Percentiles rank a stretch among this genome's conserved stretches.
Evolutionary conservation across 2,113 vertebrate species (phyloP).

Genomic region (Bambusicola thoracicus): DNA sequence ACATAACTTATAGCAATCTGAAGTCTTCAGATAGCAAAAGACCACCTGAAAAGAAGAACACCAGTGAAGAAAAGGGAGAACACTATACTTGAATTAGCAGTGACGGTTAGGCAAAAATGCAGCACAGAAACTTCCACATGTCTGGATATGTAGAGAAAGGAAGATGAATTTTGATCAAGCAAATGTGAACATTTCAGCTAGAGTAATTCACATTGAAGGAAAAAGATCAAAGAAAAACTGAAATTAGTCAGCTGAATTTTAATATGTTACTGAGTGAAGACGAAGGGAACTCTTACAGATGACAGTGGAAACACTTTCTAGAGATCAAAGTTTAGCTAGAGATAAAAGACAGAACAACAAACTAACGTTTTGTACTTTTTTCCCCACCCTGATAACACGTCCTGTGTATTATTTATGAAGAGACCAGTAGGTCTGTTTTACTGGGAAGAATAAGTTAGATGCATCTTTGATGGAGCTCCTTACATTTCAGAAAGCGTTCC

Average conservation of each 20-base stretch:
- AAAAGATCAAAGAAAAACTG: slow-evolving; percentile 58
- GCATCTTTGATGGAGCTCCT: neutral
- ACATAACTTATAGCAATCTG: neutral
- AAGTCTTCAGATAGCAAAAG: neutral
- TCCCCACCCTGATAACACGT: neutral
- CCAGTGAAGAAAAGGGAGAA: neutral
- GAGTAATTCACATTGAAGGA: slow-evolving; percentile 19
- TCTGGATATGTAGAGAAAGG: slow-evolving; percentile 13
- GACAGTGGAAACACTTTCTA: slow-evolving; percentile 32
- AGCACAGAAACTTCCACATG: neutral
- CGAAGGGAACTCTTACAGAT: slow-evolving; percentile 44
- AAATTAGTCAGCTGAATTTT: slow-evolving; percentile 65
- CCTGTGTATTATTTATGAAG: slow-evolving; percentile 6
- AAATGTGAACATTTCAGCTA: slow-evolving; percentile 25
- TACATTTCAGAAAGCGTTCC: slow-evolving; percentile 1
- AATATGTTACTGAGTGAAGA: slow-evolving; percentile 34
- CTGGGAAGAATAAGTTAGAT: neutral
- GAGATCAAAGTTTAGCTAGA: slow-evolving; percentile 67
- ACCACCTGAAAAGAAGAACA: neutral
- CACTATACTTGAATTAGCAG: neutral
- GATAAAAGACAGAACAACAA: slow-evolving; percentile 64
- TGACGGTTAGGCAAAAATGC: neutral
- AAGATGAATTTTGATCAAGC: slow-evolving; percentile 16
- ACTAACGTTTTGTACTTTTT: slow-evolving; percentile 56
- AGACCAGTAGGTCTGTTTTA: neutral